phyloP scores from a whole-genome alignment of 2,113 vertebrate species.

The Gavia stellata region DNA sequence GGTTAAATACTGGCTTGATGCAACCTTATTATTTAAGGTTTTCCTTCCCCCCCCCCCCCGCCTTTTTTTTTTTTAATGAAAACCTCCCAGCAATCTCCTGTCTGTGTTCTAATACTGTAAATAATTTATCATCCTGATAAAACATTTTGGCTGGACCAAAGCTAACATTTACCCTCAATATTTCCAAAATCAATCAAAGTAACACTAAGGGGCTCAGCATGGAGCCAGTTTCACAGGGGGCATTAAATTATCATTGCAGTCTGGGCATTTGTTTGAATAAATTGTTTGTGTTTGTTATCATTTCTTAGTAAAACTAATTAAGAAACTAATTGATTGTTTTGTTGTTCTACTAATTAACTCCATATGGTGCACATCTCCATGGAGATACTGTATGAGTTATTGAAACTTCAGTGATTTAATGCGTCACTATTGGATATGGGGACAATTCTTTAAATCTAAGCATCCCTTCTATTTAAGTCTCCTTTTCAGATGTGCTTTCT shows the following conservation, averaged over 20 bases:
- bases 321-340: conserved; percentile 84
- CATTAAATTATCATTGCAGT: conserved; percentile 67
- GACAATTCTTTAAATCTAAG: conserved; percentile 64
- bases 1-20: conserved; percentile 19
- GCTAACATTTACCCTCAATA: conserved; percentile 64
- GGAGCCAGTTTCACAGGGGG: conserved; percentile 60
- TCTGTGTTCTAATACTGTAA: conserved; percentile 68
- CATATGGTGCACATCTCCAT: conserved; percentile 82
- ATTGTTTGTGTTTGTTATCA: conserved; percentile 79
- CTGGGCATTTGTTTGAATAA: conserved; percentile 74
- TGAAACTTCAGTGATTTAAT: conserved; percentile 70
- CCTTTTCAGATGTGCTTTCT: background rate
- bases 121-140: conserved; percentile 78
- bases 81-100: conserved; percentile 50
- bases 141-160: conserved; percentile 59
- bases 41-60: background rate
- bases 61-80: conserved; percentile 41
- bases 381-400: conserved; percentile 79
- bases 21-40: conserved; percentile 29
- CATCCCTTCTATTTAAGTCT: conserved; percentile 35
- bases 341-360: conserved; percentile 83
- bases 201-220: conserved; percentile 20
- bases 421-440: conserved; percentile 57
- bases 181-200: conserved; percentile 65
- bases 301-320: conserved; percentile 83